phyloP scores from a whole-genome alignment of 2,797 vertebrate genomes.

The Sebastiscus albofasciatus region DNA sequence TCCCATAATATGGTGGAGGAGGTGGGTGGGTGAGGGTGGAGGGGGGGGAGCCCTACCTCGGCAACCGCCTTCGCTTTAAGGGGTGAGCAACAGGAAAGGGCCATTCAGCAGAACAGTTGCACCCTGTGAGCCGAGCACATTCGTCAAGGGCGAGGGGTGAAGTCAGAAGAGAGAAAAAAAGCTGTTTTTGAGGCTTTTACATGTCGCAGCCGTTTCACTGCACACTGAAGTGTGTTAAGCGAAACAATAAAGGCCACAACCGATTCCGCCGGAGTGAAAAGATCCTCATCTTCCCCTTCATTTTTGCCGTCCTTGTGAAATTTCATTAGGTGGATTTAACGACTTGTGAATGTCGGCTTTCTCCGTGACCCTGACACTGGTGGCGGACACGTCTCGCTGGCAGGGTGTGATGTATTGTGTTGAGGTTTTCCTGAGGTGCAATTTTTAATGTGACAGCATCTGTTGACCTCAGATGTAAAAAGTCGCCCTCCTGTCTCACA shows the following conservation, averaged over 20 bases:
- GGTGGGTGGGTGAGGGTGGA: neutral
- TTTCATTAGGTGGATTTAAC: slow-evolving; percentile 82
- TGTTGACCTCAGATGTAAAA: slow-evolving; percentile 68
- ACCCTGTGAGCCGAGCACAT: slow-evolving; percentile 74
- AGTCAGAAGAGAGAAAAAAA: slow-evolving; percentile 50
- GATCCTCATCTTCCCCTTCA: slow-evolving; percentile 68
- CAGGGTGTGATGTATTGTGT: slow-evolving; percentile 77
- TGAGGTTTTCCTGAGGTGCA: slow-evolving; percentile 63
- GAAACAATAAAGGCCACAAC: slow-evolving; percentile 67
- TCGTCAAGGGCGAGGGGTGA: slow-evolving; percentile 76
- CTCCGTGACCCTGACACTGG: slow-evolving; percentile 78
- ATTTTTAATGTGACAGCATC: slow-evolving; percentile 77
- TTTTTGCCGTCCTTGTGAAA: slow-evolving; percentile 79
- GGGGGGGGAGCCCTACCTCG: slow-evolving; percentile 57
- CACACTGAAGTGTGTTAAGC: slow-evolving; percentile 43
- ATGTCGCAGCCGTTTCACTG: slow-evolving; percentile 55
- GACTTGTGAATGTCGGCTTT: slow-evolving; percentile 79
- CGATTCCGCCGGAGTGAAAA: slow-evolving; percentile 64
- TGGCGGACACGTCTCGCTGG: slow-evolving; percentile 63
- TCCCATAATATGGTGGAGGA: slow-evolving; percentile 72
- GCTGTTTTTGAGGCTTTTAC: slow-evolving; percentile 66
- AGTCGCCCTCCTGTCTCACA: slow-evolving; percentile 51
- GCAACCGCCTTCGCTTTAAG: slow-evolving; percentile 72
- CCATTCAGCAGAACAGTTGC: slow-evolving; percentile 78
- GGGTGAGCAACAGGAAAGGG: slow-evolving; percentile 79